phyloP scores from a whole-genome alignment of 2,888 invertebrate species.

The Ectemnius lituratus region DNA sequence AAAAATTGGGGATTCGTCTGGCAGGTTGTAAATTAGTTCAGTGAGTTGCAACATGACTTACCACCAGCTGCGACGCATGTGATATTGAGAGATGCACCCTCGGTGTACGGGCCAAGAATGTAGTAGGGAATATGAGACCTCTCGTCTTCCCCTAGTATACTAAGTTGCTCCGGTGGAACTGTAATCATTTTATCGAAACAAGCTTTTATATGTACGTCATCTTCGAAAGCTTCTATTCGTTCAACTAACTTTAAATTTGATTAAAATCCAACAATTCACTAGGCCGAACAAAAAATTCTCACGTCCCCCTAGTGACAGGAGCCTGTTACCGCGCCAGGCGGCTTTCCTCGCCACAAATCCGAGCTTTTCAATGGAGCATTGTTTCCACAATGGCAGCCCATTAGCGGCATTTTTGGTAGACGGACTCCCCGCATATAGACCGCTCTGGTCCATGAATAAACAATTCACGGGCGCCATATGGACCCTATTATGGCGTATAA shows the following conservation, averaged over 20 bases:
- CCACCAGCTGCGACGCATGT: constrained; percentile 92
- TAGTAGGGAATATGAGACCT: constrained; percentile 85
- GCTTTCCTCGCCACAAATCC: too few species aligned
- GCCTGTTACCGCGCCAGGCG: background rate
- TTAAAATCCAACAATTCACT: too few species aligned
- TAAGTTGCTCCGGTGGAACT: constrained; percentile 91
- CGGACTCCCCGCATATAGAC: background rate
- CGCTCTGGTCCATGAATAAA: too few species aligned
- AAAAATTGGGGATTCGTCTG: background rate
- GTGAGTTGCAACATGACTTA: constrained; percentile 77
- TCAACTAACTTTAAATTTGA: too few species aligned
- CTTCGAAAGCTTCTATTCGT: background rate
- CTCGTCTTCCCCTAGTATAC: constrained; percentile 89
- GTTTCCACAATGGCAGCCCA: too few species aligned
- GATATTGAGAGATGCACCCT: constrained; percentile 89
- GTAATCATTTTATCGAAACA: constrained; percentile 70
- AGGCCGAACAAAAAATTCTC: too few species aligned
- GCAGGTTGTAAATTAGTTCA: background rate
- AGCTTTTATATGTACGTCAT: constrained; percentile 13
- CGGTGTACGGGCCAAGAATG: constrained; percentile 90
- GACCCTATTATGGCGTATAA: too few species aligned
- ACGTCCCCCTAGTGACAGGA: too few species aligned
- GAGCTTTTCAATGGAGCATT: too few species aligned
- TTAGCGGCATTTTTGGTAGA: background rate
- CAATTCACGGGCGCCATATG: too few species aligned